Percentiles rank a stretch among this genome's conserved stretches.
Evolutionary conservation across 2,888 invertebrate genomes (phyloP).

Genomic region (Epinotia brunnichana): DNA sequence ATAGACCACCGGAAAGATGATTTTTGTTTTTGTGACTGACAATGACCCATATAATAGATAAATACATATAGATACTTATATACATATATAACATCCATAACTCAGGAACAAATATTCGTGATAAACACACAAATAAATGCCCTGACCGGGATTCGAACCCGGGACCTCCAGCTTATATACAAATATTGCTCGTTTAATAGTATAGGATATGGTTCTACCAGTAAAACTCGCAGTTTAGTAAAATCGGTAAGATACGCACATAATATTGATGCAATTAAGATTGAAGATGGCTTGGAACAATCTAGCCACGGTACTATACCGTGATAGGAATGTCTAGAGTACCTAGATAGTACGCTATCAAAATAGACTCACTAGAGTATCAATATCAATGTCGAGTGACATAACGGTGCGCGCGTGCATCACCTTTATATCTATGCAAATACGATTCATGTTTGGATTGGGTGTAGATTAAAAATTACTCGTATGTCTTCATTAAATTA

Average conservation of each 20-base stretch:
- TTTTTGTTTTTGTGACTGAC: no score
- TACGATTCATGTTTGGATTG: slow-evolving; percentile 7
- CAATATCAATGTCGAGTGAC: slow-evolving; percentile 30
- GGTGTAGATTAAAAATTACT: slow-evolving; percentile 12
- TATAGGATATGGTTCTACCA: no score
- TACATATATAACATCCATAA: no score
- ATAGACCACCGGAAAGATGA: no score
- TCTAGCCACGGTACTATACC: slow-evolving; percentile 7
- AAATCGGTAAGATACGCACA: background rate
- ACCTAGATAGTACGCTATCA: slow-evolving; percentile 27
- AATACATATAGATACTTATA: no score
- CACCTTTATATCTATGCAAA: background rate
- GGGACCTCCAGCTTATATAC: no score
- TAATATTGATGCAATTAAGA: background rate
- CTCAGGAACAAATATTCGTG: no score
- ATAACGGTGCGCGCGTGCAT: slow-evolving; percentile 13
- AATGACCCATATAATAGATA: no score
- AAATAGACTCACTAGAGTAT: slow-evolving; percentile 27
- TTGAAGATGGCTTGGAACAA: background rate
- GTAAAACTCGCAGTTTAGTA: background rate
- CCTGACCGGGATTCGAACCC: no score
- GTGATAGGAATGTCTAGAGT: slow-evolving; percentile 35
- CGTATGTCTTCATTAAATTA: slow-evolving; percentile 26
- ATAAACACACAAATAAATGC: no score
- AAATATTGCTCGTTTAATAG: no score